phyloP scores from a whole-genome alignment of 1,140 invertebrate species.

The Apis cerana region DNA sequence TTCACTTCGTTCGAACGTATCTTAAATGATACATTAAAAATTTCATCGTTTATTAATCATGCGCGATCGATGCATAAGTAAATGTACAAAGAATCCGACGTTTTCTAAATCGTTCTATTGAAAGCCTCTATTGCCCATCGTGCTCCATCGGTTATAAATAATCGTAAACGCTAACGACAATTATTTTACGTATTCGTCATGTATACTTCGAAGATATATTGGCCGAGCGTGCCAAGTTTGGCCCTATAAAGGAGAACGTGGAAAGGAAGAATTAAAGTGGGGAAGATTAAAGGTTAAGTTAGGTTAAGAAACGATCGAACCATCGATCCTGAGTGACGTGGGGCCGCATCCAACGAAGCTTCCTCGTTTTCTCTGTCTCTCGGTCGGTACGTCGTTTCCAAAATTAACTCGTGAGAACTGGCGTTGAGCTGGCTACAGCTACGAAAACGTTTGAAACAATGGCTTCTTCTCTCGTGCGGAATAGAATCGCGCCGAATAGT shows the following conservation, averaged over 20 bases:
- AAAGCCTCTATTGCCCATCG: conserved; percentile 22
- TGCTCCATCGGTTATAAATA: conserved; percentile 43
- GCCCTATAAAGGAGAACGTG: conserved; percentile 53
- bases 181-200: conserved; percentile 14
- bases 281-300: conserved; percentile 47
- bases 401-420: conserved; percentile 13
- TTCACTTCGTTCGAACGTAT: not conserved
- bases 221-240: conserved; percentile 59
- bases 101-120: conserved; percentile 7
- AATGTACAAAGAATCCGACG: not conserved
- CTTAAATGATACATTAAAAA: not conserved
- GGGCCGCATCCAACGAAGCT: not conserved
- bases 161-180: conserved; percentile 37
- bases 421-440: not conserved
- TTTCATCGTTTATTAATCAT: not conserved
- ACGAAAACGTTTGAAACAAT: conserved; percentile 3
- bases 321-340: conserved; percentile 11
- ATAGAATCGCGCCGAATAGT: not conserved
- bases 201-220: conserved; percentile 27
- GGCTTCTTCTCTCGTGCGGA: not conserved
- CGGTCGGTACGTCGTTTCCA: not conserved
- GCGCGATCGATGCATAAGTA: not conserved
- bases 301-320: conserved; percentile 38
- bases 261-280: conserved; percentile 67
- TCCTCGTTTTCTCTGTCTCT: not conserved